A percentile compares a stretch with the other conserved stretches of the same genome.
These are phyloP conservation scores for Oryzias curvinotus DNA, from an alignment of 2,113 vertebrate species.

Conservation along the genomic window DNA sequence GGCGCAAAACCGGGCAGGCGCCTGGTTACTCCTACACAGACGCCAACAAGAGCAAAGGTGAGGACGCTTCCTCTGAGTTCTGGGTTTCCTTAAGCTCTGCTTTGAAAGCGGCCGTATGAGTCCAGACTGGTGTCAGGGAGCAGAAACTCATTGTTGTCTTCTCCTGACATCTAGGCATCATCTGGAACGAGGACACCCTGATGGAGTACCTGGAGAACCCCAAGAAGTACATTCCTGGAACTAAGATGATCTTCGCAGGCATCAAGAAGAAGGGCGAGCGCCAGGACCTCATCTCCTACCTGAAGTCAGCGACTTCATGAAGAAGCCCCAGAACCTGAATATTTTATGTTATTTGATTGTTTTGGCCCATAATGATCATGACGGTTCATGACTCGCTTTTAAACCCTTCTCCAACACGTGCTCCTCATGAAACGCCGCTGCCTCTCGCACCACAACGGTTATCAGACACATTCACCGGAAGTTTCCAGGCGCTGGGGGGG, in stretches of 20 bases:
- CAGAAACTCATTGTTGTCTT: no score
- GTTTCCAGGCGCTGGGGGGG: no score
- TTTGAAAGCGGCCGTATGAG: no score
- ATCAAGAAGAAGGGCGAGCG: constrained; percentile 90
- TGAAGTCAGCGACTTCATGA: constrained; percentile 83
- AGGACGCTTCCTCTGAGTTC: constrained; percentile 7
- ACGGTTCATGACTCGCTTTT: constrained; percentile 26
- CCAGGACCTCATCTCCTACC: constrained; percentile 80
- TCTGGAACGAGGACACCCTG: constrained; percentile 80
- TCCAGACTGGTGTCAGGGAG: no score
- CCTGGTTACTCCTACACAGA: constrained; percentile 81
- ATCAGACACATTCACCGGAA: no score
- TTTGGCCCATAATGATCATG: constrained; percentile 19
- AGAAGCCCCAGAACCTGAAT: constrained; percentile 7
- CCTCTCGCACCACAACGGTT: no score
- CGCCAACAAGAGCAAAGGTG: constrained; percentile 86
- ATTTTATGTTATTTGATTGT: constrained; percentile 55
- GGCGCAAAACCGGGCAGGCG: constrained; percentile 78
- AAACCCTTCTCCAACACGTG: no score
- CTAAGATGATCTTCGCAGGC: constrained; percentile 86
- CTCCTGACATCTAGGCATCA: constrained; percentile 67
- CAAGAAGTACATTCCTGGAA: constrained; percentile 89
- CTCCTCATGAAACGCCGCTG: no score
- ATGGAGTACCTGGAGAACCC: constrained; percentile 89
- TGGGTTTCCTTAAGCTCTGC: not conserved